Conservation (phyloP, 2,113 vertebrate genomes). For the Falcunculus frontatus region DNA sequence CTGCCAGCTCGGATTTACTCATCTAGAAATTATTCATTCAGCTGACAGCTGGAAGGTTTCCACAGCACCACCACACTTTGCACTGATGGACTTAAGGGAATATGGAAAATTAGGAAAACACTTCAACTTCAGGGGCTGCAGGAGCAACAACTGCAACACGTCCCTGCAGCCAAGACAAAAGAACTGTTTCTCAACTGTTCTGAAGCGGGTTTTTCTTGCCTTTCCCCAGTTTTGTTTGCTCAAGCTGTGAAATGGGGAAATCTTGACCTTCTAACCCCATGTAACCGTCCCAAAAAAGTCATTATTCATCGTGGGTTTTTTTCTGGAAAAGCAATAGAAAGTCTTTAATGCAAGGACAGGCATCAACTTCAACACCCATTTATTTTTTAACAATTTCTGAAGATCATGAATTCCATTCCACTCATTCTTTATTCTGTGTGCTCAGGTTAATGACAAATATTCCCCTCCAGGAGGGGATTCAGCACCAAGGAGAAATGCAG, state of each 20-base stretch:
- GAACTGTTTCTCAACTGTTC: neutral
- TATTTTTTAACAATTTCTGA: neutral
- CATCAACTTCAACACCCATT: neutral
- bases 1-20: neutral
- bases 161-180: neutral
- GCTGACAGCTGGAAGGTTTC: neutral
- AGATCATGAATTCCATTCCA: neutral
- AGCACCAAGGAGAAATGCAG: neutral
- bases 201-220: neutral
- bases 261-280: neutral
- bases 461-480: neutral
- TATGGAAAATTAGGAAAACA: neutral
- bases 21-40: neutral
- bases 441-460: neutral
- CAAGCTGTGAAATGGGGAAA: neutral
- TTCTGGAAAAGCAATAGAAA: neutral
- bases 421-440: neutral
- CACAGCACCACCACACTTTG: neutral
- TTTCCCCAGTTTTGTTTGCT: neutral
- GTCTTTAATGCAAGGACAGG: neutral
- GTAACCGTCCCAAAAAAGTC: neutral
- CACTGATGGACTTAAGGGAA: neutral
- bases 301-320: neutral
- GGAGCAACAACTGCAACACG: neutral
- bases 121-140: neutral